Evolutionary conservation across 1,140 invertebrate species (phyloP).

Genomic region (Brachionus rubens): DNA sequence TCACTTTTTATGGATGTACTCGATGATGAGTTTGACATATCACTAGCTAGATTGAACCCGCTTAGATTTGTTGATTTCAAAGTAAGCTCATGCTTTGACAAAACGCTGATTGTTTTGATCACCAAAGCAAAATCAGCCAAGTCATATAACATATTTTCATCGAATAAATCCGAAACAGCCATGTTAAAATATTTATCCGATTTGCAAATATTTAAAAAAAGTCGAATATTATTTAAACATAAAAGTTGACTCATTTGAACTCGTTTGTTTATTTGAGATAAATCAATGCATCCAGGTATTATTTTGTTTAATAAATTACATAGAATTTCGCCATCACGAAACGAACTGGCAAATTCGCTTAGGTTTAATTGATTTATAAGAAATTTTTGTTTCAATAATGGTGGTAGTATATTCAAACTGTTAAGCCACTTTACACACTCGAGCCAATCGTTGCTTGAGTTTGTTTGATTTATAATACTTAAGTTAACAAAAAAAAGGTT

Average conservation of each 20-base stretch:
- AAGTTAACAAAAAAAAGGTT: not conserved
- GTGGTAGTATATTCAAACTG: not conserved
- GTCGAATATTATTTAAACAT: slow-evolving; percentile 30
- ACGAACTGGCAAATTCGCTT: slow-evolving; percentile 23
- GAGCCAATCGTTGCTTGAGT: slow-evolving; percentile 33
- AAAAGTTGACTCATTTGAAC: slow-evolving; percentile 40
- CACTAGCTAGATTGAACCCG: not conserved
- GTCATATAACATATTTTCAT: slow-evolving; percentile 44
- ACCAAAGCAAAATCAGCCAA: slow-evolving; percentile 17
- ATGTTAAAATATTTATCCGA: slow-evolving; percentile 29
- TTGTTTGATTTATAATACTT: not conserved
- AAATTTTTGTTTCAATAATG: slow-evolving; percentile 4
- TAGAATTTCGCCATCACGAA: slow-evolving; percentile 37
- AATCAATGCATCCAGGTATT: slow-evolving; percentile 37
- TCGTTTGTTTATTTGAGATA: slow-evolving; percentile 3
- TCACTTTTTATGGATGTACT: not conserved
- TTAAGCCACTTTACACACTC: slow-evolving; percentile 32
- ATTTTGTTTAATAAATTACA: slow-evolving; percentile 25
- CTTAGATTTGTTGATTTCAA: not conserved
- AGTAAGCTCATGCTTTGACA: slow-evolving; percentile 12
- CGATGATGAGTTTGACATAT: not conserved
- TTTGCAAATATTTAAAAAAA: not conserved
- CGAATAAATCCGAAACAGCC: slow-evolving; percentile 22
- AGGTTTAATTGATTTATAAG: slow-evolving; percentile 5
- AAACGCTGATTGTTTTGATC: slow-evolving; percentile 14